Evolutionary conservation across 2,797 vertebrate genomes (phyloP).

Genomic region (Simalia tracyae): DNA sequence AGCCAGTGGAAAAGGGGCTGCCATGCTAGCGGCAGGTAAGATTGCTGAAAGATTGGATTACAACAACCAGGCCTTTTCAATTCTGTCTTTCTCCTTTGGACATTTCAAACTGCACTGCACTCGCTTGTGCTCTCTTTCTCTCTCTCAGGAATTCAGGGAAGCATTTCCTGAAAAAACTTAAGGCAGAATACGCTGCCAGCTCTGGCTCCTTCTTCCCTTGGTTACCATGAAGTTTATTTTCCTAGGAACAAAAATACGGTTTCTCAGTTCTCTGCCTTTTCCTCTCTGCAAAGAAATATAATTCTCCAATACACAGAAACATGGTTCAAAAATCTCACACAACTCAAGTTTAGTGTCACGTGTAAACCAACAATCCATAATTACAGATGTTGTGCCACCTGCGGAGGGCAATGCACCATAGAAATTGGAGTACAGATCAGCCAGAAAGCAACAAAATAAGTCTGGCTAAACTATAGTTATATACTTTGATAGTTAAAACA

Average conservation of each 20-base stretch:
- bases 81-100: neutral
- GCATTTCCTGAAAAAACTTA: neutral
- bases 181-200: slow-evolving; percentile 6
- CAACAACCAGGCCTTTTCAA: neutral
- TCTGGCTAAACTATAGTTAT: neutral
- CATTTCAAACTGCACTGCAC: slow-evolving; percentile 6
- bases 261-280: neutral
- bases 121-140: neutral
- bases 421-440: neutral
- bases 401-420: neutral
- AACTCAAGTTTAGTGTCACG: neutral
- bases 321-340: neutral
- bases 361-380: neutral
- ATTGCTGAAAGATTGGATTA: neutral
- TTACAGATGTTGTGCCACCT: neutral
- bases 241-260: slow-evolving; percentile 10
- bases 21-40: neutral
- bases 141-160: slow-evolving; percentile 28
- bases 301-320: neutral
- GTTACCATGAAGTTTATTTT: neutral
- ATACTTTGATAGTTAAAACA: neutral
- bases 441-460: neutral
- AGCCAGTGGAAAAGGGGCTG: neutral
- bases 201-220: neutral
- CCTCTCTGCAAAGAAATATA: neutral